Base-by-base conservation (phyloP, 2,888 invertebrate genomes). In the Copidosoma aretas region DNA sequence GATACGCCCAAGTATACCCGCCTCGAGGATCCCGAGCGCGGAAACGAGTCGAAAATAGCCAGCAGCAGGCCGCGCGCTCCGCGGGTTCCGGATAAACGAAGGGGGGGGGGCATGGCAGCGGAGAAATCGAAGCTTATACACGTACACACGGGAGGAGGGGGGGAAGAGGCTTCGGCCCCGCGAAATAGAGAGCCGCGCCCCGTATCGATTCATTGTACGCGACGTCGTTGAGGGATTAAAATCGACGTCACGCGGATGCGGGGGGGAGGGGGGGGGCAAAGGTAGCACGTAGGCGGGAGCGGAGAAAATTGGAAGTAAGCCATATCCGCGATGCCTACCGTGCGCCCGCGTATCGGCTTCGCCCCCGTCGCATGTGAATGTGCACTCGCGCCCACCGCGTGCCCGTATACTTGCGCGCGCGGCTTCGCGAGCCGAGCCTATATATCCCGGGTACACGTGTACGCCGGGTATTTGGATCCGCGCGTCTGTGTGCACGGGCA, bases 271-370 rank as follows among this genome's bases (percentile, higher is more conserved):
- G 43, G 3, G 43, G 43, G 15, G 3, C 3, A 32, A 32, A 32
- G 8, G 8, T 3, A 32, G 8, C 8, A 32, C 32, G 8, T 3
- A 32, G 8, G 32, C 32, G 32, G 32, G 32, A 32, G 14, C 58
- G 22, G 19, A 54, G 39, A 67, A 67, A 67, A 67, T 67, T 61
- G 61, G 49, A 67, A 67, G 66, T 60, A 57, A 60, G 39, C 60
- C 41, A 17, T 32, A 1, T 12, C 3, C 43, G 12, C 43, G 43
- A 10, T 3, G 43, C 14, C 8, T 46, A 46, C 15, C 8, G 12
- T 3, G 12, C 43, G 12, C 17, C 4, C 43, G 12, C 14, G 12
- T 12, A 46, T 46, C 43, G 17, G 43, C 3, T 46, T 46, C 43
- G 3, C 43, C 15, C 22, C 24, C 39, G 32, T 21, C 32, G 32